Evolutionary conservation across 2,888 invertebrate species (phyloP), one percentile per base, ranked within the genome.

Genomic region (Thymelicus lineola): DNA sequence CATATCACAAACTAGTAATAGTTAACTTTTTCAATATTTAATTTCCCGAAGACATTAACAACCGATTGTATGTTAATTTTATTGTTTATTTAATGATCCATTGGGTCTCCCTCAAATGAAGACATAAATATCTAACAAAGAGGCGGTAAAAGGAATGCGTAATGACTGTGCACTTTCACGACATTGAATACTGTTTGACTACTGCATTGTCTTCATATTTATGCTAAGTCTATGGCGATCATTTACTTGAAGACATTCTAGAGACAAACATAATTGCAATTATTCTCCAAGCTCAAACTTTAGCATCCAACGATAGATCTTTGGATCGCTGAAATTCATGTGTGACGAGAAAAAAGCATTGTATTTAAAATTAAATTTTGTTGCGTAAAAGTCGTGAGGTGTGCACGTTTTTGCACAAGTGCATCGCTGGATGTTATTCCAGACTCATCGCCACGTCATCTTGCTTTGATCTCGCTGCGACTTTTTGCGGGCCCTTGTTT

Each of bases 401-500:
- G 45, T 73, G 73, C 74, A 72, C 70, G 73, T 76, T 74, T 77
- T 76, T 72, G 74, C 76, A 82, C 82, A 80, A 85, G 85, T 86
- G 82, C 79, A 80, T 78, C 78, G 79, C 76, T 82, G 83, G 83
- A 82, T 86, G 89, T 89, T 91, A 91, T 91, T 92, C 86, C 88
- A 89, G 89, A 82, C 82, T 77, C 77, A 79, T 78, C 79, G 77
- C 76, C 86, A 80, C 89, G 88, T 90, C 90, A 91, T 81, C 82
- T 70, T 86, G 71, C 83, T 93, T 93, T 93, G 93, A 93, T 91
- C 86, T 89, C 83, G 79, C 78, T 81, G 84, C 84, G 81, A 86
- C 91, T 90, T 93, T 93, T 92, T 91, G 91, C 85, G 75, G 86
- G 86, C 86, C 86, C 88, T 90, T 82, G 88, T 88, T 90, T 92